Conservation (phyloP, 2,888 invertebrate genomes). For the Eulithis prunata region DNA sequence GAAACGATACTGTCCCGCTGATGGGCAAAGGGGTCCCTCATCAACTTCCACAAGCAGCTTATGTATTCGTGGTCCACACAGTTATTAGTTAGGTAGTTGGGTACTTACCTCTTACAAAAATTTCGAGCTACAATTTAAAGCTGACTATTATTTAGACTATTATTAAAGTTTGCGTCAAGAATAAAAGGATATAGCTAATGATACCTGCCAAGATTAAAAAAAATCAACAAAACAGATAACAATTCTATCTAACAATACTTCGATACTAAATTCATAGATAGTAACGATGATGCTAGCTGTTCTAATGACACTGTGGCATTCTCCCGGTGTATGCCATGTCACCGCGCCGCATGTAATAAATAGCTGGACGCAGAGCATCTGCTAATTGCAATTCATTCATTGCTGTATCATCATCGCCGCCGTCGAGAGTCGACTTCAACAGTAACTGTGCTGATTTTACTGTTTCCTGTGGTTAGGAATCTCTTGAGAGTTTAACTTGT, state of each 20-base stretch:
- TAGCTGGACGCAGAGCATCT: constrained; percentile 61
- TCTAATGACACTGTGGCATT: constrained; percentile 15
- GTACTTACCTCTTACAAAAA: too few relatives aligned
- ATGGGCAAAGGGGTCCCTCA: too few relatives aligned
- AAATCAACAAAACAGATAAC: background rate
- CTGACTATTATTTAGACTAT: too few relatives aligned
- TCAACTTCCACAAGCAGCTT: too few relatives aligned
- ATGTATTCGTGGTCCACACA: too few relatives aligned
- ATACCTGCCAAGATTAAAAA: too few relatives aligned
- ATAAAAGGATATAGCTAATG: too few relatives aligned
- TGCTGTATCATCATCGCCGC: constrained; percentile 34
- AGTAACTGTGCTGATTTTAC: constrained; percentile 6
- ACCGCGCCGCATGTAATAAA: constrained; percentile 53
- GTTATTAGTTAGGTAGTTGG: too few relatives aligned
- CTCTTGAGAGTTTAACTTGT: background rate
- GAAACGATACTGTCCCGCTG: too few relatives aligned
- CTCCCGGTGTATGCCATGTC: constrained; percentile 43
- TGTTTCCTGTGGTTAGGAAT: constrained; percentile 4
- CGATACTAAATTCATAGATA: background rate
- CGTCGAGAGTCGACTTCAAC: constrained; percentile 17
- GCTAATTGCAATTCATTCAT: constrained; percentile 70
- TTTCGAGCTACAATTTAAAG: too few relatives aligned
- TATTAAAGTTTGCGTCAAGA: too few relatives aligned
- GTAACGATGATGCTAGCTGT: constrained; percentile 7
- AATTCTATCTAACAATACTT: background rate